These are phyloP conservation scores for Protosalanx chinensis DNA, from an alignment of 2,797 vertebrate species.

Conservation along the genomic window DNA sequence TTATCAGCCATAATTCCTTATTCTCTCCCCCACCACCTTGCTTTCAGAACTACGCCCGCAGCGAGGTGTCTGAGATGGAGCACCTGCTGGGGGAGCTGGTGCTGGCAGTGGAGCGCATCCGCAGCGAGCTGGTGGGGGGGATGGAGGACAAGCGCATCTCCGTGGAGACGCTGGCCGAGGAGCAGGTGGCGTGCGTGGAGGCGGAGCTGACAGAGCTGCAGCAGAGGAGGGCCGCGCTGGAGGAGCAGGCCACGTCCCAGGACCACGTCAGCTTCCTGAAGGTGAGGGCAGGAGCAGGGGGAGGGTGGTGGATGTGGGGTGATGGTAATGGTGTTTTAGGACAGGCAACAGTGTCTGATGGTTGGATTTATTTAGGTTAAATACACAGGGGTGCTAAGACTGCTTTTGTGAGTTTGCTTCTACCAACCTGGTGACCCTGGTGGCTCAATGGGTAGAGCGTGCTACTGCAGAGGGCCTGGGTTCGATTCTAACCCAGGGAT, in stretches of 20 bases:
- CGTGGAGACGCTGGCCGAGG: constrained; percentile 59
- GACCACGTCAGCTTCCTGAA: constrained; percentile 68
- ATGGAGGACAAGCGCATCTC: constrained; percentile 57
- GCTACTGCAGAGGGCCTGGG: too few relatives aligned
- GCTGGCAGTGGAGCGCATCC: constrained; percentile 58
- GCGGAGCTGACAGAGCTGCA: constrained; percentile 54
- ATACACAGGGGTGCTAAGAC: too few relatives aligned
- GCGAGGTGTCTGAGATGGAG: constrained; percentile 62
- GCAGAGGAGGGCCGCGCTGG: constrained; percentile 55
- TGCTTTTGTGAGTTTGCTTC: too few relatives aligned
- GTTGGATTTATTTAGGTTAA: too few relatives aligned
- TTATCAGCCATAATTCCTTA: not conserved
- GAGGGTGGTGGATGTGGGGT: too few relatives aligned
- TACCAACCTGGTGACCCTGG: too few relatives aligned
- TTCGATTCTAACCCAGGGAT: too few relatives aligned
- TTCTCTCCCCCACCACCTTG: not conserved
- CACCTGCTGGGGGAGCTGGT: constrained; percentile 57
- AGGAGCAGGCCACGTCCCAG: constrained; percentile 67
- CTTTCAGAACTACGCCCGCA: constrained; percentile 58
- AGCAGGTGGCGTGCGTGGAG: constrained; percentile 54
- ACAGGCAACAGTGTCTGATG: too few relatives aligned
- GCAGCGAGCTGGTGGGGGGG: constrained; percentile 57
- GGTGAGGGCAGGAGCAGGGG: not conserved
- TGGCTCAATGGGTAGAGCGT: too few relatives aligned
- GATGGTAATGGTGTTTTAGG: not conserved